Base-by-base conservation (phyloP, 2,113 vertebrate species). In the Trinectes maculatus region DNA sequence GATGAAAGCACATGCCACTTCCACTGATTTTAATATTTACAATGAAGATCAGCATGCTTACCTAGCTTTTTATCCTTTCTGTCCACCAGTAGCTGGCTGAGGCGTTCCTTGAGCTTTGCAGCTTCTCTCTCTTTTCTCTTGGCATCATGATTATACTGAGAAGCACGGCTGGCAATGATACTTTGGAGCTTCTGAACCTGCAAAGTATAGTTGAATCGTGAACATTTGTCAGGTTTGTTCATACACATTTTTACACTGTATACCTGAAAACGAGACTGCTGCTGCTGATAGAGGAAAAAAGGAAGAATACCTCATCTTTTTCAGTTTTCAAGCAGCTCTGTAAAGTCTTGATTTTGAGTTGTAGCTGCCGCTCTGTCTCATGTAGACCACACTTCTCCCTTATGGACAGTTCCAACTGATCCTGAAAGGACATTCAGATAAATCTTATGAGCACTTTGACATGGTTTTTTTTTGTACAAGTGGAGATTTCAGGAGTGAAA, bases 101-200 rank as follows among this genome's bases (percentile, higher is more conserved):
- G 91, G 5, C 96, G 94, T 29, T 99, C 98, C 79, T 96, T 99
- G 61, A 99, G 89, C 77, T 97, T 99, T 68, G 92, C 92, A 68
- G 93, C 92, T 84, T 99, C 97, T 66, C 96, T 93, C 51, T 99
- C 98, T 83, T 96, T 98, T 52, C 97, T 95, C 84, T 98, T 99
- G 91, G 96, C 94, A 59, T 98, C 96, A 26, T 99, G 98, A 91
- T 93, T 96, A 83, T 97, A 98, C 57, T 99, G 98, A 19, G 95
- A 95, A 73, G 96, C 96, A 74, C 97, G 95, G 76, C 97, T 97
- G 68, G 96, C 87, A 63, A 99, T 95, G 73, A 99, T 94, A 58
- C 88, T 96, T 83, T 99, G 98, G 57, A 99, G 90, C 84, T 98
- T 99, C 82, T 97, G 97, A 10, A 97, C 94, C 98, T 99, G 85